Base-by-base conservation (phyloP, 2,113 vertebrate genomes). In the Spheniscus mendiculus region DNA sequence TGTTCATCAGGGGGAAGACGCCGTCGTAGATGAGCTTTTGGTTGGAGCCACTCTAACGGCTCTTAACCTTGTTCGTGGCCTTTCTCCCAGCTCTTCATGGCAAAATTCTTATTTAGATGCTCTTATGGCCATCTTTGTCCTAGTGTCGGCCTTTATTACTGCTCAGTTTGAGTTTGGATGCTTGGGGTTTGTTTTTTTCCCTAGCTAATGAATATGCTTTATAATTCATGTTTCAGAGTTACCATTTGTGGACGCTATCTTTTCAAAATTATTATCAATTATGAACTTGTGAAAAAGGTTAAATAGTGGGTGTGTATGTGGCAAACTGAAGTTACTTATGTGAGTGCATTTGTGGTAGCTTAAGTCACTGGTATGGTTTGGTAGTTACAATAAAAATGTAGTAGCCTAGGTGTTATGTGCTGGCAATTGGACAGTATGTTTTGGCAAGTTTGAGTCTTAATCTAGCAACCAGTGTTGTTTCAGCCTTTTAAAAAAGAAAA, bases 1-100 rank as follows among this genome's bases (percentile, higher is more conserved):
- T 30, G 5, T 2, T 40, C 27, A 0, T 6, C n/a, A 5, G 32
- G 1, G 20, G 7, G 23, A 10, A 15, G 44, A 0, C 10, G 3
- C 34, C 1, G 10, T 0, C 18, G 10, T 1, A 1, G 11, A 15
- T 3, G 40, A 45, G 22, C 16, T 73, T 3, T 45, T 3, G 42
- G 6, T 10, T 23, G 80, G 23, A 34, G 53, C 12, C 12, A 0
- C 16, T 29, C 27, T 13, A 2, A 1, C 65, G 5, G 3, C 26
- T 8, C 32, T 8, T 38, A 1, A 6, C 9, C 15, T 50, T 7
- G 2, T 19, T 55, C 15, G 0, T 16, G 25, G n/a, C 29, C 7
- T 69, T 56, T 36, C 34, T 49, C 4, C 11, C 14, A 2, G 12
- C 34, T 27, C 19, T 44, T 50, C 0, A 0, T 3, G 34, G n/a